Percentiles rank a stretch among this genome's conserved stretches.
phyloP scores from a whole-genome alignment of 2,113 vertebrate genomes.

The Grammomys dolichurus region DNA sequence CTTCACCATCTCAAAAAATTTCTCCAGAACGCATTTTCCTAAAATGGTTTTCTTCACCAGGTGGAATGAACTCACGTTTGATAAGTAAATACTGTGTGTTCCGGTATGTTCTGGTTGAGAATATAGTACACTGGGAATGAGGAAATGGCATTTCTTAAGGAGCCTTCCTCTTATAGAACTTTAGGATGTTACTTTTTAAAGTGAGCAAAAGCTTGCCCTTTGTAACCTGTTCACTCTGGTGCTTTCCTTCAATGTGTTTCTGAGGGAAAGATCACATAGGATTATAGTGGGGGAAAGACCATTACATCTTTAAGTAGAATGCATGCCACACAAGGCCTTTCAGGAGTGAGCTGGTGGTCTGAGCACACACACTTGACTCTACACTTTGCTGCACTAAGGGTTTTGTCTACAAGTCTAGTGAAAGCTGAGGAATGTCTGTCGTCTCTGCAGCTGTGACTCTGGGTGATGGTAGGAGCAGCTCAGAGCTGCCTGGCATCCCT shows the following conservation, averaged over 20 bases:
- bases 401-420: background rate
- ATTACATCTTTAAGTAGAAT: background rate
- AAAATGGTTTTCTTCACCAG: background rate
- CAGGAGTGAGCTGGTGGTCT: background rate
- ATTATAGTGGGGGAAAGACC: background rate
- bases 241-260: background rate
- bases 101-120: background rate
- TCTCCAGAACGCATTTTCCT: conserved; percentile 42
- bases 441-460: background rate
- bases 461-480: background rate
- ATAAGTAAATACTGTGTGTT: background rate
- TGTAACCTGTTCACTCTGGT: background rate
- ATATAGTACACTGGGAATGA: background rate
- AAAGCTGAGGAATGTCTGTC: fast-evolving
- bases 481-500: too few relatives aligned
- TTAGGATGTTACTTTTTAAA: background rate
- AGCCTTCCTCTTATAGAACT: conserved; percentile 3
- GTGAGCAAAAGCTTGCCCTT: background rate
- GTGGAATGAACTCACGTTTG: conserved; percentile 48
- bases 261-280: background rate
- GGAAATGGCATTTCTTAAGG: background rate
- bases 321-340: background rate
- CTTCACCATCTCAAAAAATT: background rate
- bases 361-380: background rate
- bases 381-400: background rate